Evolutionary conservation across 2,888 invertebrate species (phyloP), one percentile per base, ranked within the genome.

Genomic region (Willowsia nigromaculata): DNA sequence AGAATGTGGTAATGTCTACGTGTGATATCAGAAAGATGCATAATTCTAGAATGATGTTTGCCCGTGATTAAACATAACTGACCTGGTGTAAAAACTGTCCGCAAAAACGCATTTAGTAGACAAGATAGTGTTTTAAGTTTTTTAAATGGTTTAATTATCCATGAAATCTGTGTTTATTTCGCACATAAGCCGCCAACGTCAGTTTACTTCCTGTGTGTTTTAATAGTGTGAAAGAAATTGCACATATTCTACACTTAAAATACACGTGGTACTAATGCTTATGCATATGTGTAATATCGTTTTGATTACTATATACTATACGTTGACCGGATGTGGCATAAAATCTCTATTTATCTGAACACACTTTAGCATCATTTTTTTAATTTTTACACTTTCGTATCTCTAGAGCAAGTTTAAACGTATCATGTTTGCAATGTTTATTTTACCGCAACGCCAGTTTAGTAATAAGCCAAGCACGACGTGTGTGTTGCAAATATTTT

Each of bases 161-260:
- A 86, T 86, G 85, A 86, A 86, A 86, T 86, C 85, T 86, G 68
- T 80, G 85, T 86, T 86, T 80, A 86, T 86, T 86, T 86, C 78
- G 22, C 65, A 86, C 37, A 50, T 40, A 71, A 84, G 71, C 84
- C 84, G 50, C 30, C 47, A 37, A 56, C 50, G 25, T 78, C 65
- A 50, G 37, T 53, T 27, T 37, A 80, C 80, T 86, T 86, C 85
- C 85, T 78, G 85, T 65, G 22, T 40, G 37, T 25, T 74, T 76
- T 30, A 56, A 25, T 84, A 15, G 65, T 82, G 65, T 59, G 47
- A 82, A 33, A 74, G 15, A 47, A 71, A 71, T 71, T 71, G 25
- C 13, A 47, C 71, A 84, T 84, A n/a, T n/a, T n/a, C n/a, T n/a
- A n/a, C n/a, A n/a, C n/a, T n/a, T n/a, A n/a, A n/a, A n/a, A n/a